Evolutionary conservation across 1,140 invertebrate genomes (phyloP).

Genomic region (Trinorchestia longiramus): DNA sequence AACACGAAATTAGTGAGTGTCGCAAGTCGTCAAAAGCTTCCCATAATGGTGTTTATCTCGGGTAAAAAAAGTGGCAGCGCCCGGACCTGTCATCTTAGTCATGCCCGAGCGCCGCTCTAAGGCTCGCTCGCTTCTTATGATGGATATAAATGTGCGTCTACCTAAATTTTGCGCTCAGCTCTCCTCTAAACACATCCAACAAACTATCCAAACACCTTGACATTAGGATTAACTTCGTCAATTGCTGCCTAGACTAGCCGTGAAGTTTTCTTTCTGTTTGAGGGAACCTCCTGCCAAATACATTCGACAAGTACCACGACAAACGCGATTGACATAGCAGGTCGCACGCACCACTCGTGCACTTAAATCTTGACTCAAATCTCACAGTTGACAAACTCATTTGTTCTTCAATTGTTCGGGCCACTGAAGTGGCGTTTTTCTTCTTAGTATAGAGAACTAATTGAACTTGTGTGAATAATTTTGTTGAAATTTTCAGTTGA

Average conservation of each 20-base stretch:
- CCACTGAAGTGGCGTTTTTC: not conserved
- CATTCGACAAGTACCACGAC: not conserved
- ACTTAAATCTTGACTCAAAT: not conserved
- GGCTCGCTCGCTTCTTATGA: not conserved
- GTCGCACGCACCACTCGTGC: not conserved
- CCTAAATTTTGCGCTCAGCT: not conserved
- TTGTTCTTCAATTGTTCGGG: not conserved
- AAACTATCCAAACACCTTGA: not conserved
- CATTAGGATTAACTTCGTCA: not conserved
- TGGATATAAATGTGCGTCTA: slow-evolving; percentile 2
- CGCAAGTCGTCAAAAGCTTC: slow-evolving; percentile 13
- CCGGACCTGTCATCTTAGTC: slow-evolving; percentile 29
- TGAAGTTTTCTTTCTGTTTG: not conserved
- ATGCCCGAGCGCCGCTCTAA: slow-evolving; percentile 3
- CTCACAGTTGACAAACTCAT: not conserved
- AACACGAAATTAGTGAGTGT: slow-evolving; percentile 50
- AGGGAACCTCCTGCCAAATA: not conserved
- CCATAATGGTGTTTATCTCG: slow-evolving; percentile 50
- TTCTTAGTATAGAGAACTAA: not conserved
- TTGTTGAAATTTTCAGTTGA: not conserved
- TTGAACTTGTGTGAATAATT: not conserved
- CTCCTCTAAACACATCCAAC: slow-evolving; percentile 35
- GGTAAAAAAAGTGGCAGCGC: slow-evolving; percentile 30
- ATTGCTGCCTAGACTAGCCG: not conserved
- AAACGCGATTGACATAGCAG: too few species aligned